A percentile compares a stretch with the other conserved stretches of the same genome.
phyloP scores from a whole-genome alignment of 2,797 vertebrate genomes.

The Catamblyrhynchus diadema region DNA sequence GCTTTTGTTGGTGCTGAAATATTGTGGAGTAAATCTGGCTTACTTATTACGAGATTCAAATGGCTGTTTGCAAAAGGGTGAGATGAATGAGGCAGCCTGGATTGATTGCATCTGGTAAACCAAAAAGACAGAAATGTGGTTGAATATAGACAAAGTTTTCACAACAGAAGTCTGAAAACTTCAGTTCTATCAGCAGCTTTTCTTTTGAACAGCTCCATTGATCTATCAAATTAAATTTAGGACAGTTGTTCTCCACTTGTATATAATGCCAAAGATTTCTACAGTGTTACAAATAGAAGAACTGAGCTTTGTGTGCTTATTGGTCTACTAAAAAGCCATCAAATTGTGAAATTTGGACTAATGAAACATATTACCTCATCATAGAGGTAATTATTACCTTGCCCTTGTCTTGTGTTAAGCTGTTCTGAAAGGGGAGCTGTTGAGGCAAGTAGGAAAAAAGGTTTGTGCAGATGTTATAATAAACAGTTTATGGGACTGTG shows the following conservation, averaged over 20 bases:
- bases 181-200: not conserved
- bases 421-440: not conserved
- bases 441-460: not conserved
- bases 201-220: not conserved
- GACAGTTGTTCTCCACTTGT: not conserved
- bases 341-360: not conserved
- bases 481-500: not conserved
- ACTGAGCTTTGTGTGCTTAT: not conserved
- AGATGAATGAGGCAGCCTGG: not conserved
- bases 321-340: not conserved
- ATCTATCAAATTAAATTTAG: not conserved
- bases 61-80: not conserved
- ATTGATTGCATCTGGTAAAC: not conserved
- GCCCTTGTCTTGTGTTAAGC: not conserved
- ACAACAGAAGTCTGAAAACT: not conserved
- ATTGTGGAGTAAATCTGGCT: not conserved
- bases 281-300: not conserved
- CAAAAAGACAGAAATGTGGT: not conserved
- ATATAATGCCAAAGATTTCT: not conserved
- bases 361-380: accelerated
- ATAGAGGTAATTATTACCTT: too few species aligned
- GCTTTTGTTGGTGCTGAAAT: not conserved
- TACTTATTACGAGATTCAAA: not conserved
- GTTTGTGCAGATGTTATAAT: not conserved
- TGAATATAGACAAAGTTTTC: not conserved